phyloP scores from a whole-genome alignment of 2,113 vertebrate species.

The Saccopteryx leptura region DNA sequence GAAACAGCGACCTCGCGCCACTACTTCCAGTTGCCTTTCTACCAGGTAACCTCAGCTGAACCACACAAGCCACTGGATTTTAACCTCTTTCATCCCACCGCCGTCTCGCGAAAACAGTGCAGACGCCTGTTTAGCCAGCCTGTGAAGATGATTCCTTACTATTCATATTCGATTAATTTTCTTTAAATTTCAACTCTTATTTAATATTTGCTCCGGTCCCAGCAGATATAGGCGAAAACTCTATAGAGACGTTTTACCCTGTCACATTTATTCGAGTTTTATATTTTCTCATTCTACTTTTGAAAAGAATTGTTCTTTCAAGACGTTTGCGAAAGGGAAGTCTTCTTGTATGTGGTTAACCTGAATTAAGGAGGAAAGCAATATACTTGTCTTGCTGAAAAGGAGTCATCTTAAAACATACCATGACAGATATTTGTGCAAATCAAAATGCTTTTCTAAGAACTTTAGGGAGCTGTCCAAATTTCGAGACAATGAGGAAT shows the following conservation, averaged over 20 bases:
- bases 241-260: background rate
- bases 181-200: slow-evolving; percentile 15
- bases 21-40: background rate
- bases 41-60: background rate
- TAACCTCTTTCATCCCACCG: slow-evolving; percentile 22
- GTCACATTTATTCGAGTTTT: background rate
- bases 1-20: slow-evolving; percentile 37
- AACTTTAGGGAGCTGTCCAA: slow-evolving; percentile 44
- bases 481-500: background rate
- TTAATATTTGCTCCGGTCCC: background rate
- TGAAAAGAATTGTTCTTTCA: slow-evolving; percentile 13
- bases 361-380: background rate
- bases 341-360: background rate
- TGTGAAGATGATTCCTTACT: background rate
- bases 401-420: slow-evolving; percentile 1
- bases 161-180: background rate
- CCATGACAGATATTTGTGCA: background rate
- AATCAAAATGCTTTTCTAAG: slow-evolving; percentile 25
- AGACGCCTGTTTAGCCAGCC: background rate
- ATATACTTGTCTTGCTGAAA: slow-evolving; percentile 4
- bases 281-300: slow-evolving; percentile 44
- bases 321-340: background rate
- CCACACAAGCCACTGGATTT: background rate
- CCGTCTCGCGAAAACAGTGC: background rate
- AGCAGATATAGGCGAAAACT: background rate